Evolutionary conservation across 2,888 invertebrate genomes (phyloP).

Genomic region (Thalpophila matura): DNA sequence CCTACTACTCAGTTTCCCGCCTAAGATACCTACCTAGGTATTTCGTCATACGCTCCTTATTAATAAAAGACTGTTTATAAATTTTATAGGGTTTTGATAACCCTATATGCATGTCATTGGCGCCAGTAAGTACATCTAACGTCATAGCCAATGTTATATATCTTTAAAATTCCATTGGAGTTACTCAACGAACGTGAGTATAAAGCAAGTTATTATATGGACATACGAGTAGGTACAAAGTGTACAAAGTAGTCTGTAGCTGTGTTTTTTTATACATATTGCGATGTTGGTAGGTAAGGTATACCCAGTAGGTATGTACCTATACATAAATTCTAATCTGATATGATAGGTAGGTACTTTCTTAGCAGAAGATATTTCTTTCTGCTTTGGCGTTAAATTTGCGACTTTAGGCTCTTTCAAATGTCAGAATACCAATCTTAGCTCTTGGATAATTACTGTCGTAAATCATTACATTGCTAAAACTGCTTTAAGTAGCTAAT

Average conservation of each 20-base stretch:
- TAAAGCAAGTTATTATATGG: constrained; percentile 71
- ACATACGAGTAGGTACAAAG: constrained; percentile 53
- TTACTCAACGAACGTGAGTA: constrained; percentile 74
- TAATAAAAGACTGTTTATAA: constrained; percentile 16
- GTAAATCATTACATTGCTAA: not conserved
- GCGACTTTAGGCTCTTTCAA: no score
- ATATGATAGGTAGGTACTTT: not conserved
- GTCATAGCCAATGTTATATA: constrained; percentile 67
- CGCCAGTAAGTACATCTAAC: constrained; percentile 70
- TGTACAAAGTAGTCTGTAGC: constrained; percentile 42
- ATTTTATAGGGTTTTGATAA: constrained; percentile 51
- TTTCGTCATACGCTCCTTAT: constrained; percentile 20
- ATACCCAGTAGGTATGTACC: no score
- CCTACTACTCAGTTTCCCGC: no score
- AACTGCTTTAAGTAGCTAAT: not conserved
- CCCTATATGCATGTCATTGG: constrained; percentile 66
- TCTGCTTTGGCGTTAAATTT: not conserved
- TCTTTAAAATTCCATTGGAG: constrained; percentile 69
- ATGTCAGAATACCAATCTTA: no score
- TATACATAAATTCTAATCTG: not conserved
- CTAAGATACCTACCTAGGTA: no score
- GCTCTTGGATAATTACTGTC: no score
- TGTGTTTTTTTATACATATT: constrained; percentile 47
- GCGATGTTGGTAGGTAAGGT: constrained; percentile 16
- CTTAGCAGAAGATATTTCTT: no score